Conservation (phyloP, 1,140 invertebrate species). For the Aleiodes sp. region DNA sequence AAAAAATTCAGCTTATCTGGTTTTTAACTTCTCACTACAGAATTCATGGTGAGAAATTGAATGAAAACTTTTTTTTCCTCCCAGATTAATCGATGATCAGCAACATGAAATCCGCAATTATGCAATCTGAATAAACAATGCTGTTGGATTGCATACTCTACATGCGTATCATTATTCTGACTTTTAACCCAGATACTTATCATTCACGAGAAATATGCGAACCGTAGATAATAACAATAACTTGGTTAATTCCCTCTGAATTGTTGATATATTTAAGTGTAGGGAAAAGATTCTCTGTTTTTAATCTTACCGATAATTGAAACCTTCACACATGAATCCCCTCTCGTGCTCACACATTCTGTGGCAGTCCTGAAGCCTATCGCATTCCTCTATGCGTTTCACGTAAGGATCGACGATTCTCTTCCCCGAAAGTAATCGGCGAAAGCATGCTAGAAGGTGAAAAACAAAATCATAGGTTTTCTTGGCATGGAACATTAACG, state of each 20-base stretch:
- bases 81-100: background rate
- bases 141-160: constrained; percentile 27
- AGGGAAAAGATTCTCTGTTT: too few species aligned
- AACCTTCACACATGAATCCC: constrained; percentile 80
- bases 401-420: constrained; percentile 73
- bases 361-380: constrained; percentile 77
- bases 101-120: constrained; percentile 37
- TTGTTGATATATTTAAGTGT: constrained; percentile 4
- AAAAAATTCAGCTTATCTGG: too few species aligned
- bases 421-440: constrained; percentile 75
- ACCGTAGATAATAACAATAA: constrained; percentile 36
- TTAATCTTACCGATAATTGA: constrained; percentile 83
- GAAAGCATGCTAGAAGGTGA: constrained; percentile 75
- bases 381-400: constrained; percentile 73
- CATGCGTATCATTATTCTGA: constrained; percentile 36
- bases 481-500: too few species aligned
- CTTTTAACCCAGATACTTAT: constrained; percentile 39
- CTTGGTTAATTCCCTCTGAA: background rate
- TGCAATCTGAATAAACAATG: constrained; percentile 42
- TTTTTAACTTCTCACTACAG: too few species aligned
- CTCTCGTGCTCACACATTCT: constrained; percentile 78
- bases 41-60: too few species aligned
- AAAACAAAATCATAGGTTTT: too few species aligned
- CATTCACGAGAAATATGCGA: constrained; percentile 27
- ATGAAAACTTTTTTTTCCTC: background rate